Percentiles rank a stretch among this genome's conserved stretches.
Evolutionary conservation across 2,113 vertebrate species (phyloP).

Genomic region (Procapra przewalskii): DNA sequence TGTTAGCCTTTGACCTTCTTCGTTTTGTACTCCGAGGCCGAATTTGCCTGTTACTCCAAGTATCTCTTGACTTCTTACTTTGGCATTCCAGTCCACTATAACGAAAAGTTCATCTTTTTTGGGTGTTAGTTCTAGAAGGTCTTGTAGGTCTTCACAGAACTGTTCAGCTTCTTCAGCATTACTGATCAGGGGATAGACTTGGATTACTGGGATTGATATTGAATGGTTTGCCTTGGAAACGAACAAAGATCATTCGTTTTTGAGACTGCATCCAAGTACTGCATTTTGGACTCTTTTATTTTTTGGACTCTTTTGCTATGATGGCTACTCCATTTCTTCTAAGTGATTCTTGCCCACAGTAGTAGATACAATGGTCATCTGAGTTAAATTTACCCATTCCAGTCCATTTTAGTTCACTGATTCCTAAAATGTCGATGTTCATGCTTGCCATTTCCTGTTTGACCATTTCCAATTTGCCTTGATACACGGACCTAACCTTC

Average conservation of each 20-base stretch:
- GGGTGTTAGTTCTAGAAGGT: neutral
- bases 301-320: neutral
- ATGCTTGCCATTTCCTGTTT: neutral
- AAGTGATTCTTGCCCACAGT: neutral
- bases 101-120: neutral
- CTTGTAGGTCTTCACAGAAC: neutral
- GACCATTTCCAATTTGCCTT: neutral
- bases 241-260: neutral
- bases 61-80: neutral
- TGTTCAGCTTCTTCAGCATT: neutral
- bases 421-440: neutral
- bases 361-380: neutral
- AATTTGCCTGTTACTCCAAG: neutral
- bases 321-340: neutral
- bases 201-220: neutral
- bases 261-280: neutral
- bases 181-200: neutral
- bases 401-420: neutral
- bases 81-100: neutral
- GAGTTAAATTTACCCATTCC: neutral
- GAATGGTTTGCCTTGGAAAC: neutral
- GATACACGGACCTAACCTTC: neutral
- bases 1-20: neutral
- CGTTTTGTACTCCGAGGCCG: rapidly evolving
- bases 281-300: neutral